phyloP scores from a whole-genome alignment of 2,888 invertebrate genomes.

The Hybos culiciformis region DNA sequence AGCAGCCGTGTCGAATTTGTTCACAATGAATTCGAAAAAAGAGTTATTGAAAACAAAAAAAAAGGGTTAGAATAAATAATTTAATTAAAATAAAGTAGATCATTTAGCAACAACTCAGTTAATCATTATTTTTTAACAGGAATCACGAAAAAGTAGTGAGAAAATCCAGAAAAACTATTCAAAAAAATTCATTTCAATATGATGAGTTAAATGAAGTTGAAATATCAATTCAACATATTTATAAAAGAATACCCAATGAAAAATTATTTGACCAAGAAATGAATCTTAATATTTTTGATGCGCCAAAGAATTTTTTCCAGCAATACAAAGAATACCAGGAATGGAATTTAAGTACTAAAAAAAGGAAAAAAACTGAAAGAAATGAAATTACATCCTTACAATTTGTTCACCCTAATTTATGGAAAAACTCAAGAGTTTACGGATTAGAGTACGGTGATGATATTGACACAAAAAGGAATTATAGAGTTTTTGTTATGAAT shows the following conservation, averaged over 20 bases:
- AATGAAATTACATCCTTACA: slow-evolving; percentile 15
- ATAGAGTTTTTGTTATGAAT: slow-evolving; percentile 28
- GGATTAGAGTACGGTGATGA: slow-evolving; percentile 28
- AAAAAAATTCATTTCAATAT: slow-evolving; percentile 20
- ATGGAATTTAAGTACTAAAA: slow-evolving; percentile 9
- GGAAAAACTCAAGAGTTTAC: slow-evolving; percentile 25
- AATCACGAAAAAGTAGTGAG: neutral
- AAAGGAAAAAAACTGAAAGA: neutral
- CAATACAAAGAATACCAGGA: slow-evolving; percentile 11
- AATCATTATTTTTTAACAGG: too few relatives aligned
- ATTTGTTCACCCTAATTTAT: slow-evolving; percentile 24
- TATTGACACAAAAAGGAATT: slow-evolving; percentile 29
- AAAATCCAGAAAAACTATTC: slow-evolving; percentile 2
- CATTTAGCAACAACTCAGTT: too few relatives aligned
- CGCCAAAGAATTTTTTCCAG: slow-evolving; percentile 10
- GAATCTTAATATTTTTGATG: slow-evolving; percentile 4
- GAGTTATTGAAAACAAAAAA: slow-evolving; percentile 8
- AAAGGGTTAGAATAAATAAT: too few relatives aligned
- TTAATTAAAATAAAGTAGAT: too few relatives aligned
- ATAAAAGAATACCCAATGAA: slow-evolving; percentile 20
- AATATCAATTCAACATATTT: slow-evolving; percentile 21
- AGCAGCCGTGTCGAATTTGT: slow-evolving; percentile 27
- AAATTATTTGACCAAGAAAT: slow-evolving; percentile 16
- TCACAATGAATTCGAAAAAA: slow-evolving; percentile 22
- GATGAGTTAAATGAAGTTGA: slow-evolving; percentile 22